These are phyloP conservation scores for Alca torda DNA, from an alignment of 2,797 vertebrate species.

Conservation along the genomic window DNA sequence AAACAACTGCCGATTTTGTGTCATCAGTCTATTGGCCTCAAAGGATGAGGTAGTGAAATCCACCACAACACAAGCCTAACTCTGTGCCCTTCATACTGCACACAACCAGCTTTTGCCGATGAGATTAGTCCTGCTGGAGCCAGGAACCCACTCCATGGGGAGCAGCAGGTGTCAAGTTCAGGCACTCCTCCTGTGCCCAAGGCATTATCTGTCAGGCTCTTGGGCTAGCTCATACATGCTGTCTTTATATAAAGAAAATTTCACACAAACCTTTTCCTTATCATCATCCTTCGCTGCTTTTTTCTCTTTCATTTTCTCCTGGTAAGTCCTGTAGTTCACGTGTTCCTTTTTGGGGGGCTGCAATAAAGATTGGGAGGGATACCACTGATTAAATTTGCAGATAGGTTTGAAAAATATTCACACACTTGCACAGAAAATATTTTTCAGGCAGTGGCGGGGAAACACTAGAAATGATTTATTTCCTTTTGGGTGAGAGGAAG, in stretches of 20 bases:
- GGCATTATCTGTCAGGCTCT: not conserved
- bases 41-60: not conserved
- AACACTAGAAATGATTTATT: not conserved
- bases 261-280: slow-evolving; percentile 77
- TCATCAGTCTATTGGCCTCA: not conserved
- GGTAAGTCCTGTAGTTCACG: slow-evolving; percentile 89
- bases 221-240: not conserved
- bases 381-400: not conserved
- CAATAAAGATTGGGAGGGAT: slow-evolving; percentile 1
- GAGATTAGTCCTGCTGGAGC: not conserved
- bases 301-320: slow-evolving; percentile 85
- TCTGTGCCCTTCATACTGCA: not conserved
- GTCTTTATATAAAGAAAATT: not conserved
- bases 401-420: not conserved
- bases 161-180: not conserved
- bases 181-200: not conserved
- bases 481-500: not conserved
- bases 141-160: not conserved
- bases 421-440: not conserved
- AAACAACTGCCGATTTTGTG: not conserved
- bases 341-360: slow-evolving; percentile 89
- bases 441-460: not conserved
- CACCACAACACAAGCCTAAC: not conserved
- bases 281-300: slow-evolving; percentile 78
- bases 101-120: not conserved